phyloP scores from a whole-genome alignment of 2,888 invertebrate species.

The Rhagophthalmus giganteus region DNA sequence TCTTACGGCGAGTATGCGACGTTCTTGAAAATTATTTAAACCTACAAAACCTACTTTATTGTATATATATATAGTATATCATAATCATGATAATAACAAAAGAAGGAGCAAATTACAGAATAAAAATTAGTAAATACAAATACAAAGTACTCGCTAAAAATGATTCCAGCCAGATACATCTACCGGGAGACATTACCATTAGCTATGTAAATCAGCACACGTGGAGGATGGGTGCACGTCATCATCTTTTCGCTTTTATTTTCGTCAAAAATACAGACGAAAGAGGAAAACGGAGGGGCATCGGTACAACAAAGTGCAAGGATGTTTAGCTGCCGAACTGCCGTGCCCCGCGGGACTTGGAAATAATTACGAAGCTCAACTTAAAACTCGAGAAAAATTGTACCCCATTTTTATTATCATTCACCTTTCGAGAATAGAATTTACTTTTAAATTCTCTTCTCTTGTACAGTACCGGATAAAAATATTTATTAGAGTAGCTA shows the following conservation, averaged over 20 bases:
- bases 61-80: constrained; percentile 11
- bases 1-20: too few relatives aligned
- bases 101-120: constrained; percentile 32
- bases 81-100: constrained; percentile 19
- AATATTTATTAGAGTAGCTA: constrained; percentile 1
- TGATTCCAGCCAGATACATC: constrained; percentile 49
- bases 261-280: constrained; percentile 4
- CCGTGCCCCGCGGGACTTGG: constrained; percentile 47
- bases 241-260: constrained; percentile 9
- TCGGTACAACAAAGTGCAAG: constrained; percentile 25
- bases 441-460: constrained; percentile 39
- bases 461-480: constrained; percentile 27
- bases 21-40: too few relatives aligned
- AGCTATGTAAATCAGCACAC: constrained; percentile 44
- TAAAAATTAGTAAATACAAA: constrained; percentile 51
- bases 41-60: too few relatives aligned
- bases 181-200: constrained; percentile 49
- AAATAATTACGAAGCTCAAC: constrained; percentile 54
- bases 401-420: constrained; percentile 55
- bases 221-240: constrained; percentile 20
- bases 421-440: constrained; percentile 53
- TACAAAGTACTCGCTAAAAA: constrained; percentile 48
- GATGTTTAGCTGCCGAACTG: constrained; percentile 42
- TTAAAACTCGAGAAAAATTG: constrained; percentile 56
- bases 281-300: constrained; percentile 29